Conservation (phyloP, 2,797 vertebrate genomes). For the Phrynocephalus guinanensis region DNA sequence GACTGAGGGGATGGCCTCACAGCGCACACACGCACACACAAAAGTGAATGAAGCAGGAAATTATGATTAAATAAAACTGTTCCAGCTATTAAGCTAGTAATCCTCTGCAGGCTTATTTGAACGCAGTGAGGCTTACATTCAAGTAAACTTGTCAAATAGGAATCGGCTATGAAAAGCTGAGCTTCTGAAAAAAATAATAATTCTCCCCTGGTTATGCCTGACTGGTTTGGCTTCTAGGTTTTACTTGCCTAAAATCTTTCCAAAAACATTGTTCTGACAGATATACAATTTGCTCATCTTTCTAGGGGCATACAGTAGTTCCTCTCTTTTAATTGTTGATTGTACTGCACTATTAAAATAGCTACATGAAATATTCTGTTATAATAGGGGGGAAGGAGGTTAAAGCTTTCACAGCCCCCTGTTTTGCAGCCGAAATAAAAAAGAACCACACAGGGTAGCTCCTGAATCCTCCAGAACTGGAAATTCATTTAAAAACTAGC, state of each 20-base stretch:
- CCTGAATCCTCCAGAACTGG: too few species aligned
- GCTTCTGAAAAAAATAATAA: not conserved
- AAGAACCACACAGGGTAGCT: too few species aligned
- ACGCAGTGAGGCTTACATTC: not conserved
- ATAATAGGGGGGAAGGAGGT: not conserved
- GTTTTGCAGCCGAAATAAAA: too few species aligned
- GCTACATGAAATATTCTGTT: not conserved
- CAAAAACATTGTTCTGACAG: not conserved
- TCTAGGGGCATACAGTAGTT: not conserved
- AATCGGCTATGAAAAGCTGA: not conserved
- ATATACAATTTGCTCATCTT: not conserved
- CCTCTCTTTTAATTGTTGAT: not conserved
- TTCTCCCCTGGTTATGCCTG: not conserved
- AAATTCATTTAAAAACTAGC: too few species aligned
- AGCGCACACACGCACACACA: not conserved
- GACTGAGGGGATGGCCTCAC: not conserved
- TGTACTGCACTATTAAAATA: not conserved
- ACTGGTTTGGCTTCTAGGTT: not conserved
- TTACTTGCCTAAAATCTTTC: not conserved
- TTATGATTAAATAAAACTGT: not conserved
- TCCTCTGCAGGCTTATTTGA: not conserved
- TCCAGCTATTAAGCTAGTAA: not conserved
- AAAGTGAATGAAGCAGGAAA: not conserved
- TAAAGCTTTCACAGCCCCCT: too few species aligned
- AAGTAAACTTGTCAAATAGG: not conserved